Base-by-base conservation (phyloP, 2,888 invertebrate genomes). In the Chironomus tentans region DNA sequence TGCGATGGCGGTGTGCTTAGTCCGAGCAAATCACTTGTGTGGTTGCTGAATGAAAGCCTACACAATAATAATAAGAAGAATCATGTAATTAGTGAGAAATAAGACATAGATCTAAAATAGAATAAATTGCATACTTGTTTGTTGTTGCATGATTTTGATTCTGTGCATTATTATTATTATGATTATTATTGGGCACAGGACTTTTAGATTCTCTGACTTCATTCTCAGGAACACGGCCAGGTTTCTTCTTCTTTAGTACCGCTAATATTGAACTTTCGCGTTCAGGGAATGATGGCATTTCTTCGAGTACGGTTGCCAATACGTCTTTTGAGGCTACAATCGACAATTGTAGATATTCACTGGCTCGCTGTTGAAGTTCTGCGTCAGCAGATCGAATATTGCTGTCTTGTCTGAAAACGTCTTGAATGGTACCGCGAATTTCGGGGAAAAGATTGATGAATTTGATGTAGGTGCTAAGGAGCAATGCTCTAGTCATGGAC, bases 201-300 rank as follows among this genome's bases (percentile, higher is more conserved):
- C 93, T 92, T 82, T 93, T 93, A 77, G 91, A 91, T 80, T 93
- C 93, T 79, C 93, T 89, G 76, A 92, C 90, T 82, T 91, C 91
- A 81, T 92, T 92, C 84, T 96, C 96, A 75, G 95, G 95, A 78
- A 97, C 93, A 78, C 96, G 89, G 0, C 95, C 96, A 1, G 98
- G 98, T 82, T 98, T 97, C 86, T 98, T 98, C 87, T 98, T 98
- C 86, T 99, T 98, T 81, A 99, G 86, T 78, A 98, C 98, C 74
- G 97, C 96, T 79, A 99, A 86, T 81, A 99, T 97, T 13, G 97
- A 97, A 77, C 97, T 98, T 85, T 98, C 98, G 79, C 98, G 88
- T 85, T 99, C 99, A 4, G 99, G 97, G 86, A 98, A 99, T 73
- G 98, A 98, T 78, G 99, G 99, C 99, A 99, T 99, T 87, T 99